Evolutionary conservation across 2,888 invertebrate species (phyloP).

Genomic region (Lochmaea crataegi): DNA sequence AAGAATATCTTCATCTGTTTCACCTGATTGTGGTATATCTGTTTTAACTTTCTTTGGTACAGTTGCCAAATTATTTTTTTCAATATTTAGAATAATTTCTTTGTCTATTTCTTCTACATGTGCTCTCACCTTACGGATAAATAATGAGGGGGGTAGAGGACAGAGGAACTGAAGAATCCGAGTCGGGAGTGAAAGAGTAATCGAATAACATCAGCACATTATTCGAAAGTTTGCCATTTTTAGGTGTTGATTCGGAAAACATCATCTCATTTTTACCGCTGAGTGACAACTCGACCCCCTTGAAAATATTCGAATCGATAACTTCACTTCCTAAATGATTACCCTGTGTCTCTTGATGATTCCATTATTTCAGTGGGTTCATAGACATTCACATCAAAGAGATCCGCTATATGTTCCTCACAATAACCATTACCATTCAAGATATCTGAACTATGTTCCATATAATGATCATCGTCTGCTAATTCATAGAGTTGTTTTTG

Average conservation of each 20-base stretch:
- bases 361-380: background rate
- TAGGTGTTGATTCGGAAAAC: background rate
- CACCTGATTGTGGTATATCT: background rate
- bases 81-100: slow-evolving; percentile 11
- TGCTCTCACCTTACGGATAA: slow-evolving; percentile 18
- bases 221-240: background rate
- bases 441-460: too few relatives aligned
- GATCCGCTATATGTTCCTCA: background rate
- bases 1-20: background rate
- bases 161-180: background rate
- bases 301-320: too few relatives aligned
- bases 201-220: too few relatives aligned
- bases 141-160: slow-evolving; percentile 9
- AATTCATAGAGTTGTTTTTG: too few relatives aligned
- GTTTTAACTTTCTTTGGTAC: background rate
- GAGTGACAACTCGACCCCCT: too few relatives aligned
- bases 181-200: background rate
- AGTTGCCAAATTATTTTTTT: slow-evolving; percentile 6
- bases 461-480: too few relatives aligned
- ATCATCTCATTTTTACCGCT: background rate
- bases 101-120: slow-evolving; percentile 16
- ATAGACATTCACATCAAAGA: background rate
- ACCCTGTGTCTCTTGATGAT: too few relatives aligned
- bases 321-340: too few relatives aligned
- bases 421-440: too few relatives aligned